phyloP scores from a whole-genome alignment of 2,888 invertebrate genomes.

The Drosophila ochracea region DNA sequence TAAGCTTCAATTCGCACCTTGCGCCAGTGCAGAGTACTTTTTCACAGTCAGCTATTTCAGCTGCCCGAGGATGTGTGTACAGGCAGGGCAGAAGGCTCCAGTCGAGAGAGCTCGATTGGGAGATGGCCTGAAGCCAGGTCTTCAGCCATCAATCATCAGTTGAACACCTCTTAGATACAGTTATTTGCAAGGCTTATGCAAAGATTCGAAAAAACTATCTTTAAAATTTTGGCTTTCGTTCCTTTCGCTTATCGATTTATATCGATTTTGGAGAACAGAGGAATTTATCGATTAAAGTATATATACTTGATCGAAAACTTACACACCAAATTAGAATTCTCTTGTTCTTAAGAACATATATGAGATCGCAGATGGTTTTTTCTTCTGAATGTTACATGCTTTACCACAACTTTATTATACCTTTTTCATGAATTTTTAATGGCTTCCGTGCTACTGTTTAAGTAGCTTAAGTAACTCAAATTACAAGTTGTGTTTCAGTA shows the following conservation, averaged over 20 bases:
- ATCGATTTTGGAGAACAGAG: fast-evolving
- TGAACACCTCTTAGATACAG: not conserved
- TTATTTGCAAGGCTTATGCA: not conserved
- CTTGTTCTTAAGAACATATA: not conserved
- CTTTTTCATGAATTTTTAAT: not conserved
- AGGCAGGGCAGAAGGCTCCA: not conserved
- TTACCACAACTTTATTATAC: not conserved
- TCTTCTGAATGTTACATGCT: not conserved
- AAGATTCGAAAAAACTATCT: not conserved
- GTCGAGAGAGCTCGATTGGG: not conserved
- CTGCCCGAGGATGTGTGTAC: slow-evolving; percentile 16
- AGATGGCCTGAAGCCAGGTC: not conserved
- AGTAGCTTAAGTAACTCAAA: slow-evolving; percentile 38
- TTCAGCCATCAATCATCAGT: not conserved
- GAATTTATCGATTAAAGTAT: not conserved
- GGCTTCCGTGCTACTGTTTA: not conserved
- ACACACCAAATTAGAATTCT: not conserved
- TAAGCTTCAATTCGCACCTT: slow-evolving; percentile 70
- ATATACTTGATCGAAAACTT: not conserved
- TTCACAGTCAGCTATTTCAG: slow-evolving; percentile 7
- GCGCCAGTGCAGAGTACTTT: slow-evolving; percentile 9
- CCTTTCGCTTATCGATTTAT: not conserved
- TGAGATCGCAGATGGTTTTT: not conserved
- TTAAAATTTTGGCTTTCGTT: not conserved
- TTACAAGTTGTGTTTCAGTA: slow-evolving; percentile 25